These are phyloP conservation scores for Autographa gamma DNA, from an alignment of 2,888 invertebrate species.

Conservation along the genomic window DNA sequence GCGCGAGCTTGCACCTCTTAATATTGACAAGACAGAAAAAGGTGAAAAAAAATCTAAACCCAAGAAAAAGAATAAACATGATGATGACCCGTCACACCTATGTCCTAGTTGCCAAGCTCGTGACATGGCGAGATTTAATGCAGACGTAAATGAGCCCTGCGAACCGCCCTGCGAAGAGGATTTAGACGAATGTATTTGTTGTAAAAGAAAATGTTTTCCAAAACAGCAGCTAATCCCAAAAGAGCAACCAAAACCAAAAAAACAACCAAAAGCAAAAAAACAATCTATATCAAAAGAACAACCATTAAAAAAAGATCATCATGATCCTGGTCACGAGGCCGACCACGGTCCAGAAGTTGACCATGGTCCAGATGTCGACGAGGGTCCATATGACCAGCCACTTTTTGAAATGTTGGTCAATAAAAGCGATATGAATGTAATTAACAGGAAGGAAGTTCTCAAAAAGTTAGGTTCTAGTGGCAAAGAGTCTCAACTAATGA, in stretches of 20 bases:
- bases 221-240: neutral
- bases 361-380: too few species aligned
- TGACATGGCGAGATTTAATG: neutral
- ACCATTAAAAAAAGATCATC: too few species aligned
- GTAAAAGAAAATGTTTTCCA: neutral
- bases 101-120: neutral
- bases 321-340: too few species aligned
- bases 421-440: slow-evolving; percentile 9
- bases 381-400: slow-evolving; percentile 19
- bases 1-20: neutral
- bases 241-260: neutral
- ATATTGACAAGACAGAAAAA: neutral
- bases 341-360: too few species aligned
- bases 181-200: neutral
- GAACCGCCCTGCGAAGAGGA: neutral
- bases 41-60: neutral
- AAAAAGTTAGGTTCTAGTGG: slow-evolving; percentile 12
- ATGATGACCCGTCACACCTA: neutral
- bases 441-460: slow-evolving; percentile 35
- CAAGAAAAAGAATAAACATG: too few species aligned
- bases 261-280: too few species aligned
- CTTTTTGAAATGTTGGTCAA: slow-evolving; percentile 17
- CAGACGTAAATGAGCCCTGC: neutral
- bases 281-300: too few species aligned
- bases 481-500: slow-evolving; percentile 1